These are phyloP conservation scores for Nemotelus nigrinus DNA, from an alignment of 2,888 invertebrate species.

Conservation along the genomic window DNA sequence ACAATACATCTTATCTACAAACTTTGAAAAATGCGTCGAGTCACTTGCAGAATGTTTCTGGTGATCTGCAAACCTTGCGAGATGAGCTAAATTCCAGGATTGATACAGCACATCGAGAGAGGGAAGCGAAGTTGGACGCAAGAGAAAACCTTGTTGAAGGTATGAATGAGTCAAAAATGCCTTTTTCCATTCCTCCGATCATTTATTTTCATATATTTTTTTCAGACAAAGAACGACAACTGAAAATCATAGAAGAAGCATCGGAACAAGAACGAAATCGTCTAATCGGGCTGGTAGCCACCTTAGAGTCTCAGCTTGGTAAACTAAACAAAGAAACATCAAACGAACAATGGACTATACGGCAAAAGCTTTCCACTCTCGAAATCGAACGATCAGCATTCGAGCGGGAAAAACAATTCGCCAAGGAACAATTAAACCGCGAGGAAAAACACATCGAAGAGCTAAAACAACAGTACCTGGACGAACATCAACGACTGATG, in stretches of 20 bases:
- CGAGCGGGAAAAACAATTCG: constrained; percentile 60
- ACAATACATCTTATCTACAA: constrained; percentile 62
- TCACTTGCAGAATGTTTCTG: constrained; percentile 58
- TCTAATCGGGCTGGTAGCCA: constrained; percentile 62
- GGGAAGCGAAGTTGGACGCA: constrained; percentile 57
- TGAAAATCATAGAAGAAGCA: constrained; percentile 58
- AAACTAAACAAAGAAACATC: constrained; percentile 60
- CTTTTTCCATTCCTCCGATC: background rate
- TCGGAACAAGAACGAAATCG: constrained; percentile 60
- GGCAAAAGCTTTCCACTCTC: constrained; percentile 61
- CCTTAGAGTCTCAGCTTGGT: constrained; percentile 60
- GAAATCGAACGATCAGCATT: constrained; percentile 62
- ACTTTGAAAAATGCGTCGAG: constrained; percentile 60
- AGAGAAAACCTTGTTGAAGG: constrained; percentile 59
- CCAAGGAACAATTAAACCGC: constrained; percentile 60
- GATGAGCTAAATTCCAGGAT: constrained; percentile 58
- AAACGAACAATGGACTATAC: constrained; percentile 63
- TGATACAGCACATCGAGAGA: constrained; percentile 57
- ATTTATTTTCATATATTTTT: background rate
- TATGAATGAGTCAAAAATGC: background rate
- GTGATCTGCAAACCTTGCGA: constrained; percentile 58
- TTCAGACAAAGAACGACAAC: constrained; percentile 58
- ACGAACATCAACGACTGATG: constrained; percentile 58
- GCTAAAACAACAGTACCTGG: constrained; percentile 59
- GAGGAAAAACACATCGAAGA: constrained; percentile 63